Percentiles rank a stretch among this genome's conserved stretches.
phyloP scores from a whole-genome alignment of 2,888 invertebrate species.

The Vandiemenella viatica region DNA sequence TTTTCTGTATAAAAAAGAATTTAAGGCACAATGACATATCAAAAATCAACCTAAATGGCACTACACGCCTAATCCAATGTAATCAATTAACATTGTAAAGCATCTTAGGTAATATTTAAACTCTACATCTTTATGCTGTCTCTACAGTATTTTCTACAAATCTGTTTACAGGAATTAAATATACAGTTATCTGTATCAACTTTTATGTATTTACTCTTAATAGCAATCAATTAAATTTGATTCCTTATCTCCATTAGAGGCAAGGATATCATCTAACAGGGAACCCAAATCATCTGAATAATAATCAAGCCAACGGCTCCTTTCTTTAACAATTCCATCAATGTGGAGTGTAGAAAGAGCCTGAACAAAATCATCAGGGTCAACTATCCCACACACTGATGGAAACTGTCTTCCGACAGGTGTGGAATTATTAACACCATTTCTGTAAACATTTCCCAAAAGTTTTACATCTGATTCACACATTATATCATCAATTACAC shows the following conservation, averaged over 20 bases:
- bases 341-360: slow-evolving; percentile 22
- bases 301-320: slow-evolving; percentile 48
- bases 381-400: too few species aligned
- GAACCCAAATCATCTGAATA: slow-evolving; percentile 52
- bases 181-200: neutral
- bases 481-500: too few species aligned
- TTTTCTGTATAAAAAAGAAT: too few species aligned
- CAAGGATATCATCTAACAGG: slow-evolving; percentile 56
- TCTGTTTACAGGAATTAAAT: too few species aligned
- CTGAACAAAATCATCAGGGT: neutral
- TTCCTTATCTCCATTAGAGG: slow-evolving; percentile 36
- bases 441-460: neutral
- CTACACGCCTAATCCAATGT: too few species aligned
- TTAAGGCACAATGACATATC: too few species aligned
- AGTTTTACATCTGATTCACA: neutral
- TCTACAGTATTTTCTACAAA: too few species aligned
- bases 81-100: too few species aligned
- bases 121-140: too few species aligned
- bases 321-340: slow-evolving; percentile 48
- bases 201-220: slow-evolving; percentile 23
- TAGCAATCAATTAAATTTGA: slow-evolving; percentile 57
- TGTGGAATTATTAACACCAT: neutral
- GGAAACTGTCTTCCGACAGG: neutral
- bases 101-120: too few species aligned
- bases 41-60: too few species aligned